phyloP scores from a whole-genome alignment of 2,888 invertebrate genomes.

The Idaea dimidiata region DNA sequence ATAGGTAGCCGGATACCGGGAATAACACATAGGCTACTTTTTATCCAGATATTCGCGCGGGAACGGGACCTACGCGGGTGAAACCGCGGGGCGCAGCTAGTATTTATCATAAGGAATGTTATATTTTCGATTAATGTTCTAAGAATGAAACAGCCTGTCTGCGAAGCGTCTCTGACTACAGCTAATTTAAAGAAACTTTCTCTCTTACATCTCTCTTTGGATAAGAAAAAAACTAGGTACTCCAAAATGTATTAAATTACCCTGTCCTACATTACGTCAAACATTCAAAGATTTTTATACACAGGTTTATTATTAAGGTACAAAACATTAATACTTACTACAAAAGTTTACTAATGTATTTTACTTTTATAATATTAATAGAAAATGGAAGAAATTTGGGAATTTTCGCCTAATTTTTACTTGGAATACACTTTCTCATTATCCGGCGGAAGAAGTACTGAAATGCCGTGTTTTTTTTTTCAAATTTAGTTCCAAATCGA shows the following conservation, averaged over 20 bases:
- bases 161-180: no score
- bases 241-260: neutral
- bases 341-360: neutral
- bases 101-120: no score
- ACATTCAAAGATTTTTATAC: neutral
- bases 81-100: no score
- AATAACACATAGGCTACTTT: no score
- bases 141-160: no score
- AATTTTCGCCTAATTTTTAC: neutral
- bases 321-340: neutral
- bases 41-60: no score
- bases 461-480: no score
- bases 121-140: no score
- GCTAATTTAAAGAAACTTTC: neutral
- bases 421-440: neutral
- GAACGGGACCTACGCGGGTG: no score
- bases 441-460: no score
- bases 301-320: neutral
- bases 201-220: neutral
- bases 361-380: neutral
- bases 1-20: no score
- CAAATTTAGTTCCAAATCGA: no score
- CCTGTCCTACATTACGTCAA: neutral
- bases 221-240: neutral
- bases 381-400: neutral